phyloP scores from a whole-genome alignment of 2,797 vertebrate species.

The Poecilia wingei region DNA sequence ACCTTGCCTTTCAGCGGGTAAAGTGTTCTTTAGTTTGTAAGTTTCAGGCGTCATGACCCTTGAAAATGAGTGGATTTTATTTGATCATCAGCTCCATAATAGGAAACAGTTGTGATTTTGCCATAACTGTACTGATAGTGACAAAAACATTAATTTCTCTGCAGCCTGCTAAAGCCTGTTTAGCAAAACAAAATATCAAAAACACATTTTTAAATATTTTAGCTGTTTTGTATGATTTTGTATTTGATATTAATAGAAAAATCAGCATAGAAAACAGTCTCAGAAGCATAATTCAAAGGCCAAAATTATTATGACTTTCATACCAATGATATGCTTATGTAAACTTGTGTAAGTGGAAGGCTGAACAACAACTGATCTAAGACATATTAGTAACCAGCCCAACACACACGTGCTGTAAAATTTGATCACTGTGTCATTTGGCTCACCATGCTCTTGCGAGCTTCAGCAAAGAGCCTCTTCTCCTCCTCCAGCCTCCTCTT shows the following conservation, averaged over 20 bases:
- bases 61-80: neutral
- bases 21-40: neutral
- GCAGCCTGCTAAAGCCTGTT: neutral
- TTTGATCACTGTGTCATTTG: neutral
- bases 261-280: neutral
- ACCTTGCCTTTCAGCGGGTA: neutral
- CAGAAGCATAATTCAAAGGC: neutral
- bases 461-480: constrained; percentile 84
- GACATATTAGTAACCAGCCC: constrained; percentile 19
- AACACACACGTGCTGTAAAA: neutral
- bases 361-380: neutral
- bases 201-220: neutral
- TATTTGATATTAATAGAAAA: neutral
- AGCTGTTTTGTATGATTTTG: neutral
- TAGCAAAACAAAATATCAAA: neutral
- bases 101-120: neutral
- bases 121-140: neutral
- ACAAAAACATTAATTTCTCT: neutral
- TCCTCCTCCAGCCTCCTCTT: constrained; percentile 84
- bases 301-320: neutral
- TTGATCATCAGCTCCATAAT: neutral
- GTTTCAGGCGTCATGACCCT: neutral
- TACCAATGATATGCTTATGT: neutral
- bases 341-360: constrained; percentile 5
- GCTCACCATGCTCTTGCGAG: constrained; percentile 84